phyloP scores from a whole-genome alignment of 2,888 invertebrate species.

The Hypsopygia costalis region DNA sequence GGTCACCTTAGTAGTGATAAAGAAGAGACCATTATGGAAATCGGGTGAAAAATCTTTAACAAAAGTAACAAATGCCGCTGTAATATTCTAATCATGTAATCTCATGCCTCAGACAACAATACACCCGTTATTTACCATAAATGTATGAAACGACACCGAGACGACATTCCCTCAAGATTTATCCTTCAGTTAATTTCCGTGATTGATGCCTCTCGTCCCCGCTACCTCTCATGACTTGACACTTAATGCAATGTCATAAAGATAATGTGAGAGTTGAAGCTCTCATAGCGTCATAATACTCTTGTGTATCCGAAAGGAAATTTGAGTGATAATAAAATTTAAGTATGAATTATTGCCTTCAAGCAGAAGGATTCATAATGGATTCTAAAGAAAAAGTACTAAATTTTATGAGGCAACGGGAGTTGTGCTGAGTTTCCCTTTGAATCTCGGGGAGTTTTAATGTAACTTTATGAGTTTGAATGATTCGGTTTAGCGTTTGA shows the following conservation, averaged over 20 bases:
- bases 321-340: constrained; percentile 72
- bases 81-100: too few species aligned
- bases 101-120: too few species aligned
- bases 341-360: constrained; percentile 42
- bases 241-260: constrained; percentile 51
- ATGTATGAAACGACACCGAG: constrained; percentile 4
- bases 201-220: constrained; percentile 1
- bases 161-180: background rate
- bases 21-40: too few species aligned
- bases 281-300: constrained; percentile 59
- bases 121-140: background rate
- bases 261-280: constrained; percentile 64
- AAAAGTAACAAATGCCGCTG: too few species aligned
- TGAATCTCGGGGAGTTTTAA: constrained; percentile 1
- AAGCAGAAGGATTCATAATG: constrained; percentile 28
- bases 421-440: background rate
- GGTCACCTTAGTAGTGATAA: too few species aligned
- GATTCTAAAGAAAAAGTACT: constrained; percentile 3
- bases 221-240: constrained; percentile 19
- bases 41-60: too few species aligned
- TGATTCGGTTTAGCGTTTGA: background rate
- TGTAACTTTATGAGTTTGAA: background rate
- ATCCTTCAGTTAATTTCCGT: background rate
- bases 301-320: constrained; percentile 57
- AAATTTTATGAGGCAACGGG: constrained; percentile 7